Evolutionary conservation across 2,113 vertebrate genomes (phyloP).

Genomic region (Glaucidium brasilianum): DNA sequence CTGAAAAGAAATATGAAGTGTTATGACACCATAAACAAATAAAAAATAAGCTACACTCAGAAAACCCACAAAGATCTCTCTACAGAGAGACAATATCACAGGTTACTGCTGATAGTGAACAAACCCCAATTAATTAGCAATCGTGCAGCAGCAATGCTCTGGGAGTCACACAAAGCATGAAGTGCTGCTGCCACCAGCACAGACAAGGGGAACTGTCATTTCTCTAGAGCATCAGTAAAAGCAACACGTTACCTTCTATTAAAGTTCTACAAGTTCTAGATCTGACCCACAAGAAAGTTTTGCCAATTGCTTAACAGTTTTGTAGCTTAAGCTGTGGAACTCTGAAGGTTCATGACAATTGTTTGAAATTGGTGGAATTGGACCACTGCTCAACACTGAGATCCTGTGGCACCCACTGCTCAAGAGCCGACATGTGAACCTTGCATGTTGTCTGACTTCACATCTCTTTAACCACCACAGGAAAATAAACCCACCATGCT

Average conservation of each 20-base stretch:
- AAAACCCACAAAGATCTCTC: not conserved
- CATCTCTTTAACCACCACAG: not conserved
- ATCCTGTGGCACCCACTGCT: not conserved
- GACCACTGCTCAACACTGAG: not conserved
- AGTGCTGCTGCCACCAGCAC: not conserved
- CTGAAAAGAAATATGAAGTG: not conserved
- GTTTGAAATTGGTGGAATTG: not conserved
- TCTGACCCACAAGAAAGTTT: not conserved
- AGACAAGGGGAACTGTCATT: not conserved
- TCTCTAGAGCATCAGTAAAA: not conserved
- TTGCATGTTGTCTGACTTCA: not conserved
- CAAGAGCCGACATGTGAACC: not conserved
- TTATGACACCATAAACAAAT: not conserved
- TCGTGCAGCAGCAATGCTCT: not conserved
- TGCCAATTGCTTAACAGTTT: not conserved
- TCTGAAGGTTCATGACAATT: not conserved
- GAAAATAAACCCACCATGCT: not conserved
- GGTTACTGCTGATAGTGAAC: not conserved
- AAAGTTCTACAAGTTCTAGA: not conserved
- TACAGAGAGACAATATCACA: not conserved
- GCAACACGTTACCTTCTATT: not conserved
- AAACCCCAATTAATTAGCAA: not conserved
- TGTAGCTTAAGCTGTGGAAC: not conserved
- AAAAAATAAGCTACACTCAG: not conserved
- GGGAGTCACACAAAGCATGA: not conserved